phyloP scores from a whole-genome alignment of 2,113 vertebrate genomes.

The Helogale parvula region DNA sequence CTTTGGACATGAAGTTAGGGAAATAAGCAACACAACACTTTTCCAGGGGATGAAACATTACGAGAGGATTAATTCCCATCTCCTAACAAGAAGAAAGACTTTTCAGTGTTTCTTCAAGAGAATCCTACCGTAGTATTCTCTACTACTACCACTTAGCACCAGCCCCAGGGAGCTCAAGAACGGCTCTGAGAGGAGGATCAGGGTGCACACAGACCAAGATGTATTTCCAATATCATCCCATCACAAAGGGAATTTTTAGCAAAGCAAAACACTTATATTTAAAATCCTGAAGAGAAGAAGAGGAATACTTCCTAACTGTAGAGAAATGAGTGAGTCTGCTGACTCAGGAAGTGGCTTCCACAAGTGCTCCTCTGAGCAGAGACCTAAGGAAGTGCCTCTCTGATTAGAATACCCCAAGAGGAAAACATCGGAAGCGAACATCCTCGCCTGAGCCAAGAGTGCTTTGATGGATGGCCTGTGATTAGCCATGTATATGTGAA shows the following conservation, averaged over 20 bases:
- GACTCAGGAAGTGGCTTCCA: background rate
- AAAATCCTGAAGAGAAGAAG: background rate
- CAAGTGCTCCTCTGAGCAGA: background rate
- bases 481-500: background rate
- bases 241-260: background rate
- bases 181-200: background rate
- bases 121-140: no score
- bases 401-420: background rate
- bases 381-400: background rate
- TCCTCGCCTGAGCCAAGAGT: background rate
- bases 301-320: background rate
- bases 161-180: background rate
- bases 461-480: background rate
- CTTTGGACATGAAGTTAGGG: background rate
- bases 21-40: background rate
- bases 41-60: background rate
- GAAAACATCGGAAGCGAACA: background rate
- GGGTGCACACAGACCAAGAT: background rate
- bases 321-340: background rate
- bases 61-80: background rate
- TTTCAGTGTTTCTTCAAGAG: background rate
- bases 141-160: background rate
- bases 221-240: background rate
- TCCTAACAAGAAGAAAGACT: background rate
- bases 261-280: background rate